These are phyloP conservation scores for Drosophila subquinaria DNA, from an alignment of 2,888 invertebrate species.

Conservation along the genomic window DNA sequence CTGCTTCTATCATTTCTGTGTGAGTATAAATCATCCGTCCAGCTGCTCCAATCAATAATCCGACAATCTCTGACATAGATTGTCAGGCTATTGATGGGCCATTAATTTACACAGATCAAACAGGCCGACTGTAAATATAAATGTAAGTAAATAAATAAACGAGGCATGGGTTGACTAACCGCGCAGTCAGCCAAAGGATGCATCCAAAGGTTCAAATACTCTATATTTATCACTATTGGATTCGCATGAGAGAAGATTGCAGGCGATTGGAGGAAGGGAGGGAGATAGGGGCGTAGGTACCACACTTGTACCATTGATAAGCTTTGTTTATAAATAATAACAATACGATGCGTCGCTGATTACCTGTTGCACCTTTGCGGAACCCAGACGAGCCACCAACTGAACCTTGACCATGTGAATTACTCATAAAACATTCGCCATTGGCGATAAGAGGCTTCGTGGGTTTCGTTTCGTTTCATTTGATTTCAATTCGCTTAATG, in stretches of 20 bases:
- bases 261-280: constrained; percentile 1
- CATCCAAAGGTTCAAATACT: constrained; percentile 5
- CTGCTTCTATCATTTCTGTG: constrained; percentile 82
- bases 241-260: constrained; percentile 21
- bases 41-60: constrained; percentile 14
- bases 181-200: constrained; percentile 59
- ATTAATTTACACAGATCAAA: constrained; percentile 56
- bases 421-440: constrained; percentile 72
- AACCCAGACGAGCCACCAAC: constrained; percentile 63
- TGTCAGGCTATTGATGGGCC: constrained; percentile 15
- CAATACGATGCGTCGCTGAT: constrained; percentile 43
- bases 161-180: constrained; percentile 72
- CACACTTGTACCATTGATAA: constrained; percentile 42
- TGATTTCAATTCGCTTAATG: constrained; percentile 15
- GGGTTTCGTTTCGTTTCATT: constrained; percentile 23
- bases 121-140: constrained; percentile 53
- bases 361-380: constrained; percentile 62
- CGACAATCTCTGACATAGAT: constrained; percentile 30
- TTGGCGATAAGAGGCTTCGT: constrained; percentile 56
- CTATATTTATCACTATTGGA: constrained; percentile 20
- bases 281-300: neutral
- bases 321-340: constrained; percentile 61
- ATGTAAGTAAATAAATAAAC: constrained; percentile 61
- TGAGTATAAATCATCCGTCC: constrained; percentile 70
- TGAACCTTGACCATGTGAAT: constrained; percentile 80